Evolutionary conservation across 1,140 invertebrate genomes (phyloP), one percentile per base, ranked within the genome.

Genomic region (Sitodiplosis mosellana): DNA sequence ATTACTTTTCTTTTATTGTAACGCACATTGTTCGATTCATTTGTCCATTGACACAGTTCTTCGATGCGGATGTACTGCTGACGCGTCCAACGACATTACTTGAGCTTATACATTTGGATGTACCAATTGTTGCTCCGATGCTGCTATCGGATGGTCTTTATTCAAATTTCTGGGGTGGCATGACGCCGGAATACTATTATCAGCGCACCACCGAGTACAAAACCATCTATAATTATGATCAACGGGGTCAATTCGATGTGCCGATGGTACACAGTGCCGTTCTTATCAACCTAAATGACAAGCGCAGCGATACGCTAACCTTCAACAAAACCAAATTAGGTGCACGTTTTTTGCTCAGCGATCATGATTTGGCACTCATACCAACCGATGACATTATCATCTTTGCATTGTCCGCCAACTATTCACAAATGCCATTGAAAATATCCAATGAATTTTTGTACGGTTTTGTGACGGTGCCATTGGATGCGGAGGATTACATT

Each of bases 131-230:
- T 2, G 82, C 88, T 0, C 92, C 92, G 14, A 81, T 94, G 77
- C 63, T 96, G 6, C 73, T 78, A 50, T 87, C 88, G 0, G 80
- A 88, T 57, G 80, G 85, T 17, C 67, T 87, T 22, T 96, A 95
- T 65, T 91, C 89, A 15, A 97, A 97, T 64, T 97, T 91, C 67
- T 98, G 93, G 93, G 80, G 84, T 55, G 91, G 83, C 11, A 92
- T 95, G 84, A 78, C 79, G 1, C 65, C 77, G 4, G 71, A 88
- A 50, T 91, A 84, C 63, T 97, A 94, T 61, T 97, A 97, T 60
- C 62, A 75, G 45, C 70, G 90, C 61, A 88, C 87, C 0, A 80
- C 89, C 10, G 79, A 86, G 47, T 98, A 96, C 58, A 76, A 81
- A 54, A 75, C 78, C 1, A 90, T 95, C 40, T 64, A 91, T 42